These are phyloP conservation scores for Catamblyrhynchus diadema DNA, from an alignment of 2,797 vertebrate species.

Conservation along the genomic window DNA sequence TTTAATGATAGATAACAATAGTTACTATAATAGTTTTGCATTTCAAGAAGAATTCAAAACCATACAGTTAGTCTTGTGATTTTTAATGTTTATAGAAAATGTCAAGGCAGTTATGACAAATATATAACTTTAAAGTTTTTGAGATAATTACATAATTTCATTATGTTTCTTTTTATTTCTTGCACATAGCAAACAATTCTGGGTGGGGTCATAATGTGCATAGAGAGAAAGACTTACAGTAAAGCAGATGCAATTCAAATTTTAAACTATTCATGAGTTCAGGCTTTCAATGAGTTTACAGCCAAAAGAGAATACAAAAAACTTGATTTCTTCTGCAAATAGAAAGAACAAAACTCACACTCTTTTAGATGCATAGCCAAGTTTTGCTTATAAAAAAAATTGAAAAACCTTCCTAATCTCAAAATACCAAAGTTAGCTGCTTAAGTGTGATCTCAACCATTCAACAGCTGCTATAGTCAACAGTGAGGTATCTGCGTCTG, in stretches of 20 bases:
- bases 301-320: neutral
- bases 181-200: neutral
- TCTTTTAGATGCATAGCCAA: neutral
- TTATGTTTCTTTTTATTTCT: slow-evolving; percentile 9
- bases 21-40: neutral
- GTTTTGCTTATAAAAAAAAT: neutral
- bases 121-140: neutral
- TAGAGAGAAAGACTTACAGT: neutral
- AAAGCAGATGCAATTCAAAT: neutral
- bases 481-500: neutral
- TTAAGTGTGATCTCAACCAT: neutral
- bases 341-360: neutral
- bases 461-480: neutral
- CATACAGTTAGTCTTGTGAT: neutral
- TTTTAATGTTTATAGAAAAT: slow-evolving; percentile 21
- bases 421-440: neutral
- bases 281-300: neutral
- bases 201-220: neutral
- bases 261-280: neutral
- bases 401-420: accelerated
- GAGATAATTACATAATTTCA: slow-evolving; percentile 4
- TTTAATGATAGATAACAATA: neutral
- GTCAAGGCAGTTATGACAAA: neutral
- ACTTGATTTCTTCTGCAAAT: neutral
- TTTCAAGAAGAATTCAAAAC: slow-evolving; percentile 24